A percentile compares a stretch with the other conserved stretches of the same genome.
Conservation (phyloP, 1,140 invertebrate genomes). For the Rhynchophorus ferrugineus region DNA sequence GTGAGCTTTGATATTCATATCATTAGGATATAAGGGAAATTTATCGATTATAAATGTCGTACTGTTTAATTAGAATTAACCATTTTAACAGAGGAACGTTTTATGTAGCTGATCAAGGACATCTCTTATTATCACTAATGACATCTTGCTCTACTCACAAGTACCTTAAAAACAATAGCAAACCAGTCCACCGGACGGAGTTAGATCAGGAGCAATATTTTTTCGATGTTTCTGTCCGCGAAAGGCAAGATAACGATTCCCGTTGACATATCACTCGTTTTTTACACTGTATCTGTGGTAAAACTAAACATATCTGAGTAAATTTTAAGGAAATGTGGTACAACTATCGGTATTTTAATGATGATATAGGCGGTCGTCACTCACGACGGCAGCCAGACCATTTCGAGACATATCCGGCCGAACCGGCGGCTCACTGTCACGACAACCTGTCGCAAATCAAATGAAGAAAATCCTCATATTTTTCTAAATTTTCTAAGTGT, state of each 20-base stretch:
- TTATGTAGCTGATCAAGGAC: too few relatives aligned
- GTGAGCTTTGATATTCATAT: slow-evolving; percentile 23
- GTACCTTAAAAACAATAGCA: too few relatives aligned
- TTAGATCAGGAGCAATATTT: slow-evolving; percentile 13
- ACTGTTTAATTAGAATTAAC: too few relatives aligned
- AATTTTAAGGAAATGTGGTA: slow-evolving; percentile 22
- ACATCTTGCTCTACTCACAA: too few relatives aligned
- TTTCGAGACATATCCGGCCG: slow-evolving; percentile 42
- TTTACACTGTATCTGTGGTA: slow-evolving; percentile 28
- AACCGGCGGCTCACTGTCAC: slow-evolving; percentile 31
- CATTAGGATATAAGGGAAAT: slow-evolving; percentile 9
- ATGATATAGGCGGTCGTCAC: slow-evolving; percentile 31
- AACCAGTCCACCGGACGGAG: too few relatives aligned
- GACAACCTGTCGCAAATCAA: slow-evolving; percentile 31
- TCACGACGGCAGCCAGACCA: slow-evolving; percentile 36
- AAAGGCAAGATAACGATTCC: too few relatives aligned
- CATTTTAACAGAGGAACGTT: too few relatives aligned
- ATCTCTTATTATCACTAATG: too few relatives aligned
- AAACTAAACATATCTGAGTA: slow-evolving; percentile 26
- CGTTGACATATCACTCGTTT: slow-evolving; percentile 22
- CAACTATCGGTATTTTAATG: slow-evolving; percentile 38
- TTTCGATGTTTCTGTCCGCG: too few relatives aligned
- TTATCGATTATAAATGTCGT: slow-evolving; percentile 1
- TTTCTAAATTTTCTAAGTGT: slow-evolving; percentile 40
- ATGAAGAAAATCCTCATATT: slow-evolving; percentile 34